These are phyloP conservation scores for Nomada fucata DNA, from an alignment of 2,888 invertebrate species.

Conservation along the genomic window DNA sequence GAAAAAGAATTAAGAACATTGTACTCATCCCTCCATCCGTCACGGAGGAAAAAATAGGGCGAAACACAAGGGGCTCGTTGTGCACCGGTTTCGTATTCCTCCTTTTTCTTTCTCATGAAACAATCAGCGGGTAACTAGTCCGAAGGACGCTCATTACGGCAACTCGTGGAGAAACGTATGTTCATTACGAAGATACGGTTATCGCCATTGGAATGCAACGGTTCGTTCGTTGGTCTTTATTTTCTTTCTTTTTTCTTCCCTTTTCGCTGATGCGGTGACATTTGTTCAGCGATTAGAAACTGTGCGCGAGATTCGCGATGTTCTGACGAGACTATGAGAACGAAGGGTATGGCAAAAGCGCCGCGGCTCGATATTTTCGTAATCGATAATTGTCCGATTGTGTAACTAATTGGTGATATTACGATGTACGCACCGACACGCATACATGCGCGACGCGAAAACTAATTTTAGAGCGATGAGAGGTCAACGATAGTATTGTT, in stretches of 20 bases:
- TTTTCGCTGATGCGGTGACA: slow-evolving; percentile 49
- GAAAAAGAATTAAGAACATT: too few relatives aligned
- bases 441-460: background rate
- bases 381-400: background rate
- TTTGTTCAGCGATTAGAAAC: slow-evolving; percentile 28
- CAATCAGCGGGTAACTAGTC: slow-evolving; percentile 45
- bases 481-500: slow-evolving; percentile 31
- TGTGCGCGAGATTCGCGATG: background rate
- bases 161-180: slow-evolving; percentile 45
- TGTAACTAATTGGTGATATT: background rate
- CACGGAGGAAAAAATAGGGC: slow-evolving; percentile 30
- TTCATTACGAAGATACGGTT: slow-evolving; percentile 73
- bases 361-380: background rate
- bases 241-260: background rate
- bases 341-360: too few relatives aligned
- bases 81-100: slow-evolving; percentile 16
- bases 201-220: slow-evolving; percentile 71
- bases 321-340: background rate
- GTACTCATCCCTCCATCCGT: too few relatives aligned
- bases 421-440: background rate
- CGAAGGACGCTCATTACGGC: slow-evolving; percentile 54
- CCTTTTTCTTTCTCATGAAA: slow-evolving; percentile 39
- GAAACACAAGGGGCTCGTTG: slow-evolving; percentile 44
- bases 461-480: background rate
- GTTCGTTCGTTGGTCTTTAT: slow-evolving; percentile 48